These are phyloP conservation scores for Drosophila novamexicana DNA, from an alignment of 1,140 invertebrate species.

Conservation along the genomic window DNA sequence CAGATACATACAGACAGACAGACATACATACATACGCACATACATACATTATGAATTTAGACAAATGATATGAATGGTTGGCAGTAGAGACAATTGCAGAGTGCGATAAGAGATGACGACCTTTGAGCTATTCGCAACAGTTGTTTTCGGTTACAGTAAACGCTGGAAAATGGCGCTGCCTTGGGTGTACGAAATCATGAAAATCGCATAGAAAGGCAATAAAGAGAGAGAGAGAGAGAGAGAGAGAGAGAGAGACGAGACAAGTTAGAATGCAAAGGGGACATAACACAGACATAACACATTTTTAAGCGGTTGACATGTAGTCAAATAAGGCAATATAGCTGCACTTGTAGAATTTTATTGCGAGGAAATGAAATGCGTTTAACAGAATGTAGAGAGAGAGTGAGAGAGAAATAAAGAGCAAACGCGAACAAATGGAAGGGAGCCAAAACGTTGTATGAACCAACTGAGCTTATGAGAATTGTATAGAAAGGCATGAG, in stretches of 20 bases:
- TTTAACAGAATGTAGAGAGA: not conserved
- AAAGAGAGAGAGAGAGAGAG: not conserved
- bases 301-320: no score
- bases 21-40: not conserved
- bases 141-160: not conserved
- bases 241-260: no score
- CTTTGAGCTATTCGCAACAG: slow-evolving; percentile 20
- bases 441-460: no score
- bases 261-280: no score
- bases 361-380: no score
- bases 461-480: no score
- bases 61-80: slow-evolving; percentile 16
- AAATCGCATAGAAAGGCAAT: slow-evolving; percentile 1
- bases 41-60: not conserved
- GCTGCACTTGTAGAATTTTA: no score
- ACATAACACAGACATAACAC: no score
- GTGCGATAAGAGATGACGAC: slow-evolving; percentile 19
- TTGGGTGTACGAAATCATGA: no score
- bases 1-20: not conserved
- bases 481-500: no score
- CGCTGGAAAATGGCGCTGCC: not conserved
- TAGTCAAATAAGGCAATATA: not conserved
- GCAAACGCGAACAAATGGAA: not conserved
- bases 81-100: slow-evolving; percentile 6
- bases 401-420: not conserved